A percentile compares a stretch with the other conserved stretches of the same genome.
These are phyloP conservation scores for Scophthalmus maximus DNA, from an alignment of 2,113 vertebrate genomes.

Conservation along the genomic window DNA sequence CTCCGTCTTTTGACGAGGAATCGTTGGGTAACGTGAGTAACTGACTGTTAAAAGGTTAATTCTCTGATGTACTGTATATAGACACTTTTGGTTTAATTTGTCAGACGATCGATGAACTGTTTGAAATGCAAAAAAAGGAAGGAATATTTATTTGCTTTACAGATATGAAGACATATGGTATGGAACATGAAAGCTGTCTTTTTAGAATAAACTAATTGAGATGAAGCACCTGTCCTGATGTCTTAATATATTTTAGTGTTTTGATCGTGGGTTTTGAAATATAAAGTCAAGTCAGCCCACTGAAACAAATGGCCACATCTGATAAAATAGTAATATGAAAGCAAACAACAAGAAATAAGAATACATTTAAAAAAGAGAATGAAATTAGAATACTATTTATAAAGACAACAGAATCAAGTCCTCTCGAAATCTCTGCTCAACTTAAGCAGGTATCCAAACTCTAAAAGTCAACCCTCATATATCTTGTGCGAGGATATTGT, in stretches of 20 bases:
- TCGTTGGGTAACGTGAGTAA: conserved; percentile 28
- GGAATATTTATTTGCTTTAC: conserved; percentile 59
- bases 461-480: background rate
- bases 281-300: background rate
- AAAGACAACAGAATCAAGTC: background rate
- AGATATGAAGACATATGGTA: conserved; percentile 44
- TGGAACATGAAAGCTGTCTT: conserved; percentile 57
- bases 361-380: background rate
- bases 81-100: conserved; percentile 42
- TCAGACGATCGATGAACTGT: conserved; percentile 51
- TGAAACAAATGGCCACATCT: background rate
- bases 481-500: too few species aligned
- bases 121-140: conserved; percentile 50
- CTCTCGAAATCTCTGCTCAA: background rate
- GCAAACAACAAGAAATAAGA: background rate
- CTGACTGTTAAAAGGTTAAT: conserved; percentile 63
- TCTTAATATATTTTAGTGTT: background rate
- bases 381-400: background rate
- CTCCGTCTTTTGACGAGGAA: conserved; percentile 13
- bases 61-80: conserved; percentile 53
- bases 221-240: conserved; percentile 29
- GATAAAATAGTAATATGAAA: background rate
- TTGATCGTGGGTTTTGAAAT: too few species aligned
- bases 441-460: too few species aligned
- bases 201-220: conserved; percentile 74